A percentile compares a stretch with the other conserved stretches of the same genome.
Conservation (phyloP, 64 coral and sea anemone genomes). For the Montipora capricornis region DNA sequence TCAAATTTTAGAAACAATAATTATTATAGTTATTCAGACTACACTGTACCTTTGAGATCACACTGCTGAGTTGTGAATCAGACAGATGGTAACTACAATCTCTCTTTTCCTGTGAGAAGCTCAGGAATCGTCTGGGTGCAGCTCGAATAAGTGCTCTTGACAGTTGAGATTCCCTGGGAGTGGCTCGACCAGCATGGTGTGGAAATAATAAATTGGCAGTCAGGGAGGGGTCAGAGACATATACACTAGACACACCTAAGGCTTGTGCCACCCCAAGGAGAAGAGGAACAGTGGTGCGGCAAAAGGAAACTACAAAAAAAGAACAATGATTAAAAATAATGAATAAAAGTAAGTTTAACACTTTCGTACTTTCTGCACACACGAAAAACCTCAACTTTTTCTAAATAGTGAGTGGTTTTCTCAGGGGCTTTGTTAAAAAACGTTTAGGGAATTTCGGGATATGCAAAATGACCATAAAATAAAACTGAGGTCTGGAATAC, state of each 20-base stretch:
- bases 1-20: not conserved
- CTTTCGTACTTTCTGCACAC: too few relatives aligned
- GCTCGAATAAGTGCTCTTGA: slow-evolving; percentile 5
- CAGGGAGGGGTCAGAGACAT: slow-evolving; percentile 56
- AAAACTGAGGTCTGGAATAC: too few relatives aligned
- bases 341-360: not conserved
- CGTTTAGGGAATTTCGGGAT: too few relatives aligned
- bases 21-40: not conserved
- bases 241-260: slow-evolving; percentile 75
- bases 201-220: slow-evolving; percentile 72
- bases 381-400: too few relatives aligned
- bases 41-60: slow-evolving; percentile 27
- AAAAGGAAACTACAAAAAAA: slow-evolving; percentile 60
- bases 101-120: slow-evolving; percentile 40
- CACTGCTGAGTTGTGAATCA: not conserved
- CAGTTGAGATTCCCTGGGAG: not conserved
- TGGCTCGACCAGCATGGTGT: slow-evolving; percentile 13
- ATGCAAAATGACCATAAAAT: too few relatives aligned
- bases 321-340: not conserved
- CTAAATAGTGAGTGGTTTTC: too few relatives aligned
- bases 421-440: too few relatives aligned
- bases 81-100: slow-evolving; percentile 27
- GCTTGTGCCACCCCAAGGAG: slow-evolving; percentile 92
- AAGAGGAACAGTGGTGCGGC: slow-evolving; percentile 80
- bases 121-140: slow-evolving; percentile 36